Conservation (phyloP, 2,113 vertebrate species). For the Ascaphus truei region DNA sequence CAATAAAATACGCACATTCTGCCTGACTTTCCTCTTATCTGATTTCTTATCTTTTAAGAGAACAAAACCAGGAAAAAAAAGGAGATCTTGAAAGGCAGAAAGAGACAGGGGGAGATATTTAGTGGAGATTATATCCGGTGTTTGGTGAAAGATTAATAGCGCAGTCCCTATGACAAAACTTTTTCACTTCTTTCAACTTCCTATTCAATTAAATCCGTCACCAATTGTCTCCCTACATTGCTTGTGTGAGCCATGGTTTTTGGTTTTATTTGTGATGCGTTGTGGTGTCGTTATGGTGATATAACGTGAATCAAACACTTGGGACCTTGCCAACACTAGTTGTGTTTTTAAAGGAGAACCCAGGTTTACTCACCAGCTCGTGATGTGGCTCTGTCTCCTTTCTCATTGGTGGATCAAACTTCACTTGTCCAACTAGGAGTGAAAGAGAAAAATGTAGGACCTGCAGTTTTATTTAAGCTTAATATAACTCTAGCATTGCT, state of each 20-base stretch:
- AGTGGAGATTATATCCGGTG: no score
- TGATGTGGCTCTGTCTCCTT: slow-evolving; percentile 96
- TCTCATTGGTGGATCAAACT: slow-evolving; percentile 90
- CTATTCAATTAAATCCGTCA: no score
- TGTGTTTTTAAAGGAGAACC: not conserved
- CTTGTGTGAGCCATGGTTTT: no score
- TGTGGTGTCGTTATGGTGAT: not conserved
- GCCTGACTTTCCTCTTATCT: slow-evolving; percentile 30
- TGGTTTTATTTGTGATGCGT: no score
- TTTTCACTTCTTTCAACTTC: no score
- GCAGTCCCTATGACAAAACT: not conserved
- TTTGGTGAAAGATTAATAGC: no score
- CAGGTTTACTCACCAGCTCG: slow-evolving; percentile 83
- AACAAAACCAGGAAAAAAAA: slow-evolving; percentile 20
- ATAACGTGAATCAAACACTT: not conserved
- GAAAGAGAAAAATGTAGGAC: slow-evolving; percentile 38
- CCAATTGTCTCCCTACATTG: no score
- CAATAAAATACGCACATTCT: no score
- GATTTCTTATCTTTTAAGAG: slow-evolving; percentile 29
- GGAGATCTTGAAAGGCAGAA: slow-evolving; percentile 6
- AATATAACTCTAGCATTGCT: not conserved
- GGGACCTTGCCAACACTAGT: not conserved
- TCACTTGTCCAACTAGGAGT: slow-evolving; percentile 83
- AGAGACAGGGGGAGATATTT: slow-evolving; percentile 9
- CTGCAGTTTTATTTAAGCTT: not conserved